Conservation (phyloP, 2,113 vertebrate species). For the Tychaedon coryphoeus region DNA sequence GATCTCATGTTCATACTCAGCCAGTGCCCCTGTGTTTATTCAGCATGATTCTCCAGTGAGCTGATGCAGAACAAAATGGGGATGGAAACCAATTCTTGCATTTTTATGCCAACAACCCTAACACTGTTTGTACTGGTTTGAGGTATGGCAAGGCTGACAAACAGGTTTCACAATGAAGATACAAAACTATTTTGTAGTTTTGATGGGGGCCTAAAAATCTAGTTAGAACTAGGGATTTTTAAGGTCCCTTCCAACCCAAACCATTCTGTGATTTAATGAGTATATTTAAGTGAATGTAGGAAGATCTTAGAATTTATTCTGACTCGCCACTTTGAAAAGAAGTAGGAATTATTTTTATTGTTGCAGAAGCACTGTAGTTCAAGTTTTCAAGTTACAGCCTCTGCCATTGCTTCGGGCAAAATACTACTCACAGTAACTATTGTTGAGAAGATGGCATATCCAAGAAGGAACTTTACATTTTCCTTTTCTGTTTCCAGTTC, state of each 20-base stretch:
- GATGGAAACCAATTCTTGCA: not conserved
- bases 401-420: not conserved
- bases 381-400: not conserved
- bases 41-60: not conserved
- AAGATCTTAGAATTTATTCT: not conserved
- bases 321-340: not conserved
- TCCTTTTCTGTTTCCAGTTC: conserved; percentile 77
- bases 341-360: not conserved
- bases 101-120: not conserved
- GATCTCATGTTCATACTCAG: not conserved
- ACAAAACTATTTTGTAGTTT: not conserved
- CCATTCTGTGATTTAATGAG: not conserved
- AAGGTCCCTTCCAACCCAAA: not conserved
- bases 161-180: not conserved
- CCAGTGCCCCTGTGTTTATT: not conserved
- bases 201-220: not conserved
- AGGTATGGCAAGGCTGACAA: not conserved
- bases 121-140: not conserved
- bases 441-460: conserved; percentile 71
- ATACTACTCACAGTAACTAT: conserved; percentile 65
- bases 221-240: not conserved
- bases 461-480: conserved; percentile 75
- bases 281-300: not conserved
- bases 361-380: not conserved
- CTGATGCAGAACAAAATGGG: not conserved